Percentiles rank a stretch among this genome's conserved stretches.
These are phyloP conservation scores for Gallinago solitaria DNA, from an alignment of 2,797 vertebrate species.

Conservation along the genomic window DNA sequence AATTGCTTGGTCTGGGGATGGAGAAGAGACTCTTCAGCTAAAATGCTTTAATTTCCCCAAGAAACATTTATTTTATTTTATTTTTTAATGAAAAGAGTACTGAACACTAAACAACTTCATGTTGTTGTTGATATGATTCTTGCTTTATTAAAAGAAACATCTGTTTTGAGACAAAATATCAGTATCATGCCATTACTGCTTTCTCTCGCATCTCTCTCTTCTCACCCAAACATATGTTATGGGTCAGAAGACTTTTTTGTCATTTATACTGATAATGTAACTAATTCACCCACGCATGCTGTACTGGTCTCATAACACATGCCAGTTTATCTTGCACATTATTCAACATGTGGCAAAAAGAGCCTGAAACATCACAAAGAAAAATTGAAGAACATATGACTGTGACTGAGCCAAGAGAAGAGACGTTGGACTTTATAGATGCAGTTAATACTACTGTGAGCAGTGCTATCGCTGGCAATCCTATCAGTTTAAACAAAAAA, in stretches of 20 bases:
- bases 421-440: slow-evolving; percentile 34
- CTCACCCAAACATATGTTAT: slow-evolving; percentile 21
- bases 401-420: slow-evolving; percentile 40
- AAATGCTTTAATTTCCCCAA: neutral
- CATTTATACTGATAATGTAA: neutral
- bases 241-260: slow-evolving; percentile 49
- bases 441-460: slow-evolving; percentile 47
- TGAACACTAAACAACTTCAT: neutral
- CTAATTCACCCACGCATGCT: neutral
- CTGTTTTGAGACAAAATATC: slow-evolving; percentile 19
- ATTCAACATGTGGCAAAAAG: slow-evolving; percentile 24
- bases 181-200: slow-evolving; percentile 16
- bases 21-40: neutral
- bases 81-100: neutral
- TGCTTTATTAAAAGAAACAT: slow-evolving; percentile 52
- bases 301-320: slow-evolving; percentile 5
- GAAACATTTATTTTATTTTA: neutral
- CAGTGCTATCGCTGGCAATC: neutral
- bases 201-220: slow-evolving; percentile 17
- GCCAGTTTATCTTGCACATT: slow-evolving; percentile 53
- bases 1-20: neutral
- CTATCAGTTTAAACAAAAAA: neutral
- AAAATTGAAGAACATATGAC: neutral
- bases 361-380: slow-evolving; percentile 31
- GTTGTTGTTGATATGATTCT: neutral